phyloP scores from a whole-genome alignment of 2,888 invertebrate species.

The Euclidia mi region DNA sequence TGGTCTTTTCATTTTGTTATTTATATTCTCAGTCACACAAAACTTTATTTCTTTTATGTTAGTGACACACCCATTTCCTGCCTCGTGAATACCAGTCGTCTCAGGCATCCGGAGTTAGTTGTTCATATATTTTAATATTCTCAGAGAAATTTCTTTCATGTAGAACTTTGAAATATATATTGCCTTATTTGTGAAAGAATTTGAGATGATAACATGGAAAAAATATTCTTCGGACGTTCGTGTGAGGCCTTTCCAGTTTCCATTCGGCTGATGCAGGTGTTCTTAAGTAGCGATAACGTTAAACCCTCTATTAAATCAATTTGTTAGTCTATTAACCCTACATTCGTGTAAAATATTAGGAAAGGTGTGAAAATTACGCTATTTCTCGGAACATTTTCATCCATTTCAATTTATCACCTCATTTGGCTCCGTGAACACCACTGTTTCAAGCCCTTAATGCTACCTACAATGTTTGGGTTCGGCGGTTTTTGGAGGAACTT shows the following conservation, averaged over 20 bases:
- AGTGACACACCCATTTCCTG: not conserved
- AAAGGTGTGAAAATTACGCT: conserved; percentile 21
- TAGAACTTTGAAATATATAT: conserved; percentile 30
- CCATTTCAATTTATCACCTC: conserved; percentile 25
- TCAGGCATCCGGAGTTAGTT: not conserved
- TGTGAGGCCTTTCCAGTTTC: conserved; percentile 30
- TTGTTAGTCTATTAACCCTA: conserved; percentile 44
- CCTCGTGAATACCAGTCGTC: not conserved
- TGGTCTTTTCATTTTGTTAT: not conserved
- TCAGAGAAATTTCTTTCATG: not conserved
- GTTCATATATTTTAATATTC: conserved; percentile 4
- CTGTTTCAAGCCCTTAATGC: conserved; percentile 19
- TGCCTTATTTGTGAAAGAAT: conserved; percentile 23
- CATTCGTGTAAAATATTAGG: conserved; percentile 27
- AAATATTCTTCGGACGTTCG: conserved; percentile 39
- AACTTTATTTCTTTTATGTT: conserved; percentile 1
- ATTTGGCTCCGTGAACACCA: conserved; percentile 6
- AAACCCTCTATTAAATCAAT: conserved; percentile 53
- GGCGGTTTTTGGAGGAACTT: not conserved
- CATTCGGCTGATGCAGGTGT: conserved; percentile 47
- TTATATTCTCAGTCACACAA: not conserved
- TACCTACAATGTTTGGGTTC: not conserved
- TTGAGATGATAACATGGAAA: conserved; percentile 43
- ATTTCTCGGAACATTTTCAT: conserved; percentile 14
- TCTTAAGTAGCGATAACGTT: conserved; percentile 52